Evolutionary conservation across 2,888 invertebrate genomes (phyloP), one percentile per base, ranked within the genome.

Genomic region (Thereva unica): DNA sequence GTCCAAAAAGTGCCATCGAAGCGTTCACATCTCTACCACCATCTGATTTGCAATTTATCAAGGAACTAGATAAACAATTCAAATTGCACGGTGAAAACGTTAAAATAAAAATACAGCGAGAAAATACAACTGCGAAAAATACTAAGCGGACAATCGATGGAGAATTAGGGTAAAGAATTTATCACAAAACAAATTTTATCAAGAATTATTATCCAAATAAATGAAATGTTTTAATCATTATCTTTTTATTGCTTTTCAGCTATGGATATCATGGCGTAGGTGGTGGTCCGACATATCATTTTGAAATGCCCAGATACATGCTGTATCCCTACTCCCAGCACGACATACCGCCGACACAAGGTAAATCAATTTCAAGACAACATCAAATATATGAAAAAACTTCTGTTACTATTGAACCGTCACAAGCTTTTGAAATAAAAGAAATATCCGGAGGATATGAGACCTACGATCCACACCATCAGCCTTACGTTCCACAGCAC

Each of bases 281-380:
- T 5, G 67, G 67, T 10, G 59, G 68, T 34, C 72, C 76, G 67
- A 72, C 74, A 56, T 80, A 80, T 68, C 76, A 78, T 10, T 80
- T 80, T 67, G 75, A 78, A n/a, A 78, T 78, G 41, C 82, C 83
- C 8, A 87, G 85, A 74, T 88, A 85, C 72, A 84, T 85, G 82
- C 83, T 88, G 68, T 89, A 89, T 74, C 89, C 89, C 4, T 89
- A 89, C 75, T 89, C 89, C 0, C 89, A 89, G 76, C 83, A 86
- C 66, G 86, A 89, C 72, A 86, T 87, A 68, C 79, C 80, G 34
- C 78, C 81, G 5, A 23, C 23, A 23, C 23, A 23, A 23, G 23
- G 23, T 23, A 23, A 23, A 23, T 73, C 72, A 0, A 72, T 75
- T 0, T 73, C 72, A 7, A 74, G 76, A 64, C 70, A 71, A 7